Evolutionary conservation across 2,113 vertebrate species (phyloP).

Genomic region (Genyomyrus donnyi): DNA sequence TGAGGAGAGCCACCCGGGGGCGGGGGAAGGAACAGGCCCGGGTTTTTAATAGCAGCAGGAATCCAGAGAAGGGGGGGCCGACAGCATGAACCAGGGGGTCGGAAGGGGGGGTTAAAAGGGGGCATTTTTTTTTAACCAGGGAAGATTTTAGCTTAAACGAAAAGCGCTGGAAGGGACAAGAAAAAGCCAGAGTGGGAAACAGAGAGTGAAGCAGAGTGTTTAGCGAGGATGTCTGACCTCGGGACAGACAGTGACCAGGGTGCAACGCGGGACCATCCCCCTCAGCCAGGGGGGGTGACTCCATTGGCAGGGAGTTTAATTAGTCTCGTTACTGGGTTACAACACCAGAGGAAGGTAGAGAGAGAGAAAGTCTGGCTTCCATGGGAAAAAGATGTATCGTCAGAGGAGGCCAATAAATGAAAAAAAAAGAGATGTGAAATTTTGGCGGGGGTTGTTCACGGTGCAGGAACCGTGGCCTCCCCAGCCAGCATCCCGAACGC

Average conservation of each 20-base stretch:
- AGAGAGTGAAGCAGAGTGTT: background rate
- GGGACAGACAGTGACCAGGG: background rate
- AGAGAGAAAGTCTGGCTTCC: constrained; percentile 11
- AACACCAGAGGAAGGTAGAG: constrained; percentile 27
- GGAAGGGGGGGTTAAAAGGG: background rate
- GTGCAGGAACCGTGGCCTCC: constrained; percentile 32
- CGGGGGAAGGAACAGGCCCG: background rate
- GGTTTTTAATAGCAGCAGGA: background rate
- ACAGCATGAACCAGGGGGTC: background rate
- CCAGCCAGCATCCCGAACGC: background rate
- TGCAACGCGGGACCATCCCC: background rate
- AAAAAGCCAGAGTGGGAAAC: background rate
- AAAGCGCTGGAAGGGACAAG: background rate
- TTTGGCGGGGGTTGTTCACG: constrained; percentile 24
- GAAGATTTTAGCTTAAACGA: background rate
- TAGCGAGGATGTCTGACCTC: background rate
- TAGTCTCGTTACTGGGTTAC: constrained; percentile 33
- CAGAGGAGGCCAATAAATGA: background rate
- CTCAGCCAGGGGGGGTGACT: constrained; percentile 14
- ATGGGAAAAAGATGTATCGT: constrained; percentile 10
- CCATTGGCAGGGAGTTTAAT: constrained; percentile 48
- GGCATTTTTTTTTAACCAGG: background rate
- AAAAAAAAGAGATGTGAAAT: constrained; percentile 27
- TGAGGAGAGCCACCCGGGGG: background rate
- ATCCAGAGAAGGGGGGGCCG: background rate